A percentile compares a stretch with the other conserved stretches of the same genome.
These are phyloP conservation scores for Hemiscyllium ocellatum DNA, from an alignment of 2,113 vertebrate species.

Conservation along the genomic window DNA sequence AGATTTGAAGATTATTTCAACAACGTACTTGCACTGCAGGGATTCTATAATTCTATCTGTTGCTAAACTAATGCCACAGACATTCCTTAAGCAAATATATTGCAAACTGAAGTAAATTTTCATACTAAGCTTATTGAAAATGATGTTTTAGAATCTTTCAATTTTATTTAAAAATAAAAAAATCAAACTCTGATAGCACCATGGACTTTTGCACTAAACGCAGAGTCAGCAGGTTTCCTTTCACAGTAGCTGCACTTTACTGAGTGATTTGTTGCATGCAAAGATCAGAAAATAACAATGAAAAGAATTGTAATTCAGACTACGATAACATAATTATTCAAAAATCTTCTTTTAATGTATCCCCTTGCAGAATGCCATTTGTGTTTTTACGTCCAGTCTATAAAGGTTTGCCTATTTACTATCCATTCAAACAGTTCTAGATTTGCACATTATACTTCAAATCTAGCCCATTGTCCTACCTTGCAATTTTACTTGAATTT, in stretches of 20 bases:
- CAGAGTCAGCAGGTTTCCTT: not conserved
- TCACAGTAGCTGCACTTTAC: no score
- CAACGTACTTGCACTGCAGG: no score
- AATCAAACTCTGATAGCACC: not conserved
- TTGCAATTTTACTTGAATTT: not conserved
- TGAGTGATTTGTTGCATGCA: not conserved
- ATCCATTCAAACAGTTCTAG: not conserved
- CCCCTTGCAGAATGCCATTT: not conserved
- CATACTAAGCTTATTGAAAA: not conserved
- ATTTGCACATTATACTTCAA: not conserved
- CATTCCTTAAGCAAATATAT: not conserved
- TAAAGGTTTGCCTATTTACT: not conserved
- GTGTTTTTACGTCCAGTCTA: not conserved
- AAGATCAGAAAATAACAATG: not conserved
- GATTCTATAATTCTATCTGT: not conserved
- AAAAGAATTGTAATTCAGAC: not conserved
- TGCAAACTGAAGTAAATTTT: not conserved
- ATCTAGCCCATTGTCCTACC: not conserved
- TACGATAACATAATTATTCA: not conserved
- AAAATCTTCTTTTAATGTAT: not conserved
- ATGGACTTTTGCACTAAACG: not conserved
- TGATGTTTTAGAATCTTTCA: not conserved
- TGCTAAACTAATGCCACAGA: not conserved
- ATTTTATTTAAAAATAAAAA: not conserved
- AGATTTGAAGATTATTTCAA: not conserved